phyloP scores from a whole-genome alignment of 2,888 invertebrate species.

The Embidobia sp. region DNA sequence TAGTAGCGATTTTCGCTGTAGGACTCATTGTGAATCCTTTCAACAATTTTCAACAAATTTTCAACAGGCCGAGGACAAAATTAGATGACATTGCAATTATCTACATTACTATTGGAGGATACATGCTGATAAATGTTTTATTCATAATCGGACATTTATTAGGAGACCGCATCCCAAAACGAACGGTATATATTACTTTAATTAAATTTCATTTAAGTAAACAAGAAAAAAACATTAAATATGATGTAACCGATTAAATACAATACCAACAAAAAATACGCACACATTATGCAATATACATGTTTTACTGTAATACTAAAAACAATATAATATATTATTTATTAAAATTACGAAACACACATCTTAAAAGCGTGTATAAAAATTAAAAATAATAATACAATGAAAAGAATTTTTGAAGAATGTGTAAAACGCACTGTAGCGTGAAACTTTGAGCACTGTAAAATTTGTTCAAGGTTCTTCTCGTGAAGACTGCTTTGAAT shows the following conservation, averaged over 20 bases:
- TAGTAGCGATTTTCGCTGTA: slow-evolving; percentile 85
- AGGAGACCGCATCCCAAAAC: slow-evolving; percentile 85
- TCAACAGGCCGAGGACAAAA: slow-evolving; percentile 82
- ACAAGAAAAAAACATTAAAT: no score
- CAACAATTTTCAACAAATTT: slow-evolving; percentile 77
- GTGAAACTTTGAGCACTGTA: neutral
- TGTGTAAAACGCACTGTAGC: no score
- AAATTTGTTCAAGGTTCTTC: slow-evolving; percentile 5
- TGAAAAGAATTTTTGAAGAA: no score
- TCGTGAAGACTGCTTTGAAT: slow-evolving; percentile 12
- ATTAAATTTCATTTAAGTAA: no score
- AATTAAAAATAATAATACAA: no score
- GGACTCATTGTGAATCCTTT: slow-evolving; percentile 86
- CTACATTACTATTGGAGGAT: slow-evolving; percentile 86
- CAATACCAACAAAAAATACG: no score
- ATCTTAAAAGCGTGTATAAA: no score
- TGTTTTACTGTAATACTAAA: no score
- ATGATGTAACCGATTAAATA: neutral
- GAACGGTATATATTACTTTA: slow-evolving; percentile 81
- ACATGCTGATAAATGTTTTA: slow-evolving; percentile 85
- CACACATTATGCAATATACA: no score
- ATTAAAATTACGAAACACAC: no score
- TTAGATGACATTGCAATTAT: slow-evolving; percentile 85
- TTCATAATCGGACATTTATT: slow-evolving; percentile 84
- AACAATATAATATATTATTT: no score